Evolutionary conservation across 2,888 invertebrate species (phyloP).

Genomic region (Gari tellinella): DNA sequence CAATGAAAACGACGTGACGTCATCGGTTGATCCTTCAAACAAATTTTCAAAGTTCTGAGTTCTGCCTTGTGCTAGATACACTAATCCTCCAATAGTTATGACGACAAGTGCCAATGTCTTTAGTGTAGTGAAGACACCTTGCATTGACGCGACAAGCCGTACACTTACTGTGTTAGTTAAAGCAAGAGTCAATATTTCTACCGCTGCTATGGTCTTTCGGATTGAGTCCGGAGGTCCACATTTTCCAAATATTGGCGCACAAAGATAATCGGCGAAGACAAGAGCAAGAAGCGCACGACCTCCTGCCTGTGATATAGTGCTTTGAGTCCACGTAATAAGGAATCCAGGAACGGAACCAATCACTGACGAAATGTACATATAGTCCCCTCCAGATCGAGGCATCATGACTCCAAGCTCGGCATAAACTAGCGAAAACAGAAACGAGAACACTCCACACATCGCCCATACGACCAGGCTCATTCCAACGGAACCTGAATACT

Average conservation of each 20-base stretch:
- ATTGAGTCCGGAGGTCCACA: slow-evolving; percentile 61
- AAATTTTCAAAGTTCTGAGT: slow-evolving; percentile 40
- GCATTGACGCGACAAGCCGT: slow-evolving; percentile 95
- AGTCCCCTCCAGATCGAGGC: slow-evolving; percentile 92
- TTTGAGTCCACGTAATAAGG: slow-evolving; percentile 86
- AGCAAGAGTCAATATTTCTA: slow-evolving; percentile 89
- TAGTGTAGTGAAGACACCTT: slow-evolving; percentile 96
- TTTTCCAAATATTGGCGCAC: slow-evolving; percentile 65
- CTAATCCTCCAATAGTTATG: slow-evolving; percentile 50
- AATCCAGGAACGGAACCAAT: slow-evolving; percentile 85
- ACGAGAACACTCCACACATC: slow-evolving; percentile 44
- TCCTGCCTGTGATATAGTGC: slow-evolving; percentile 72
- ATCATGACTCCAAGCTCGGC: slow-evolving; percentile 92
- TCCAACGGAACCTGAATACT: slow-evolving; percentile 94
- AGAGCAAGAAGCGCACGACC: slow-evolving; percentile 84
- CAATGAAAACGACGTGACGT: slow-evolving; percentile 37
- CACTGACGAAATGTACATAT: slow-evolving; percentile 87
- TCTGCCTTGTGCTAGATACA: slow-evolving; percentile 34
- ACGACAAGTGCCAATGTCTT: slow-evolving; percentile 87
- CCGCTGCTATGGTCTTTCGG: slow-evolving; percentile 53
- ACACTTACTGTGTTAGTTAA: slow-evolving; percentile 98
- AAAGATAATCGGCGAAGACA: slow-evolving; percentile 71
- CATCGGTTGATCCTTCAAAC: slow-evolving; percentile 49
- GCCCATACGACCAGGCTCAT: slow-evolving; percentile 76
- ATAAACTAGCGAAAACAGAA: slow-evolving; percentile 89